Base-by-base conservation (phyloP, 2,797 vertebrate genomes). In the Pyrocephalus nanus region DNA sequence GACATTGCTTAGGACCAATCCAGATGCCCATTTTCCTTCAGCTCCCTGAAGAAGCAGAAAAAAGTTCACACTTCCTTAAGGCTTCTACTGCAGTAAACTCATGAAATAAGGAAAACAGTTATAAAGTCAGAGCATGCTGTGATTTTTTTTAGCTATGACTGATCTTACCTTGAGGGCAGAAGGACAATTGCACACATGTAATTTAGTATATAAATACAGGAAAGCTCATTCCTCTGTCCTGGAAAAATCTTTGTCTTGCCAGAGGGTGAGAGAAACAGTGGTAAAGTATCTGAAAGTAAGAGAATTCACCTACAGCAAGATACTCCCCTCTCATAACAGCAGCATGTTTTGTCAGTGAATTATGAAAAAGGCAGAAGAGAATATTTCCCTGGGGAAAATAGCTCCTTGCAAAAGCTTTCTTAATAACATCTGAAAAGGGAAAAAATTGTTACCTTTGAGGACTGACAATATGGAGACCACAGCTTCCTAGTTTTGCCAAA, bases 201-300 rank as follows among this genome's bases (percentile, higher is more conserved):
- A 76, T 91, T 91, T 73, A 76, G 22, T 38, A 71, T 43, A 85
- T 82, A 79, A 94, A 93, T 71, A 82, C 30, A 87, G 38, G 15
- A 93, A 92, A 93, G 38, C 16, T 93, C 79, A 84, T 76, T 79
- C n/a, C 25, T 82, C 51, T 71, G 21, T 22, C 48, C 40, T 38
- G 27, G 70, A 76, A 88, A 90, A 88, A 82, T 48, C 53, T 88
- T 88, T 66, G n/a, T 54, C 60, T 91, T 88, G 79, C 90, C 86
- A 81, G 62, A 91, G 62, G 91, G 76, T 6, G 6, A 86, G 17
- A 84, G 3, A 74, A 90, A 65, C 23, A 73, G 34, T 18, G 23
- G 55, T 43, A 47, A 94, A 86, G 26, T 34, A 48, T 36, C 73
- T 73, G 55, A 45, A 91, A 86, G 27, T 55, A 83, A 75, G 70